Percentiles rank a stretch among this genome's conserved stretches.
Evolutionary conservation across 2,888 invertebrate genomes (phyloP).

Genomic region (Chrysodeixis includens): DNA sequence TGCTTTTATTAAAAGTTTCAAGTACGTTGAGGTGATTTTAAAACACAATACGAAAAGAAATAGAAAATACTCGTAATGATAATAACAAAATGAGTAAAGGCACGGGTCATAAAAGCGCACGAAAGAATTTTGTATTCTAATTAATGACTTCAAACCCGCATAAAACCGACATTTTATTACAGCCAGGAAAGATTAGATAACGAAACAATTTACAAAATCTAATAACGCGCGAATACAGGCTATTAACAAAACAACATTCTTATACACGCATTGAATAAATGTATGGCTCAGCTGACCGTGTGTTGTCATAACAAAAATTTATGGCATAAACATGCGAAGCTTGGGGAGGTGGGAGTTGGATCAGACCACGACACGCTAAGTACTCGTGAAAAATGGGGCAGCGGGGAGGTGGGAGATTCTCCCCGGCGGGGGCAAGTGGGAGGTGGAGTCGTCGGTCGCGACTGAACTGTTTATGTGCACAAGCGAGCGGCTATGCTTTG

Average conservation of each 20-base stretch:
- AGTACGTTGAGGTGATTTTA: constrained; percentile 31
- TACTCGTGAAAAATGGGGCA: constrained; percentile 81
- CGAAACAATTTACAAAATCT: constrained; percentile 14
- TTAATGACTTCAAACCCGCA: constrained; percentile 55
- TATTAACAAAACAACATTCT: constrained; percentile 49
- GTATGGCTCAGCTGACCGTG: constrained; percentile 75
- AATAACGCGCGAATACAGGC: constrained; percentile 9
- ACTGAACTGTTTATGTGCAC: constrained; percentile 83
- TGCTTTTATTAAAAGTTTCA: neutral
- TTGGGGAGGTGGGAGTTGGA: constrained; percentile 64
- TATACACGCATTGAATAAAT: constrained; percentile 35
- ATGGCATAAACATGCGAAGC: constrained; percentile 75
- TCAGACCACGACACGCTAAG: constrained; percentile 71
- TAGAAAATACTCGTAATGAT: constrained; percentile 58
- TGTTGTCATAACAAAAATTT: constrained; percentile 78
- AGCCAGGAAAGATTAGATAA: constrained; percentile 19
- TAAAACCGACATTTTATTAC: constrained; percentile 22
- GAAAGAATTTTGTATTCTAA: constrained; percentile 58
- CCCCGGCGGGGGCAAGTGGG: constrained; percentile 52
- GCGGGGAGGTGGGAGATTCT: constrained; percentile 56
- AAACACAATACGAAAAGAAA: constrained; percentile 57
- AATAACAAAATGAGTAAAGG: constrained; percentile 51
- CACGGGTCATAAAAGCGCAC: constrained; percentile 38
- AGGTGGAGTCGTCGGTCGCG: constrained; percentile 62
- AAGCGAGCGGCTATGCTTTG: constrained; percentile 76